A percentile compares a stretch with the other conserved stretches of the same genome.
These are phyloP conservation scores for Pseudoatta argentina DNA, from an alignment of 1,140 invertebrate genomes.

Conservation along the genomic window DNA sequence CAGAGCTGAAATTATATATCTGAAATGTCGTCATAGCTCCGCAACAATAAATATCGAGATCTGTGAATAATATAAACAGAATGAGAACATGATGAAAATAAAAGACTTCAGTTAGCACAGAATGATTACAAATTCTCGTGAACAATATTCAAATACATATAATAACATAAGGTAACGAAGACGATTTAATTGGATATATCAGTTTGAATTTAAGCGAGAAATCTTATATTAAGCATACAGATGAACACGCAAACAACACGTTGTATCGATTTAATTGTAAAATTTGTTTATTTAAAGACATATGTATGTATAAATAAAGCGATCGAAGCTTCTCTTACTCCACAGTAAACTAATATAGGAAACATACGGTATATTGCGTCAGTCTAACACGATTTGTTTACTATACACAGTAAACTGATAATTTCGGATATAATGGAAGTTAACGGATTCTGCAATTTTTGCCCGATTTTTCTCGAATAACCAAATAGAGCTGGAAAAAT, in stretches of 20 bases:
- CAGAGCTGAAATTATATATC: constrained; percentile 12
- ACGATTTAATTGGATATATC: neutral
- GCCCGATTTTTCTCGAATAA: constrained; percentile 57
- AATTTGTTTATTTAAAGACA: neutral
- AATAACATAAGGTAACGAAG: neutral
- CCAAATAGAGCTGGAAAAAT: constrained; percentile 62
- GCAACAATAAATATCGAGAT: neutral
- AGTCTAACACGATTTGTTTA: constrained; percentile 46
- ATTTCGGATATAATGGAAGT: constrained; percentile 59
- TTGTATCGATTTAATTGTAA: constrained; percentile 21
- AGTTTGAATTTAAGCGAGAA: constrained; percentile 5
- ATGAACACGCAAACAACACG: neutral
- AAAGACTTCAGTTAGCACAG: neutral
- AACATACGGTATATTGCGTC: constrained; percentile 17
- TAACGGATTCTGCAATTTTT: constrained; percentile 58
- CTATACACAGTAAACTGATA: constrained; percentile 57
- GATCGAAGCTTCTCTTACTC: neutral
- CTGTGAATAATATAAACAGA: neutral
- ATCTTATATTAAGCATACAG: neutral
- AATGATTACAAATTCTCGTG: neutral
- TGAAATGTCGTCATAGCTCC: neutral
- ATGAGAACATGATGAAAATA: constrained; percentile 4
- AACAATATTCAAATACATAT: neutral
- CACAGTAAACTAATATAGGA: constrained; percentile 30
- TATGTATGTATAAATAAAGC: constrained; percentile 26